Evolutionary conservation across 2,113 vertebrate species (phyloP).

Genomic region (Caretta caretta): DNA sequence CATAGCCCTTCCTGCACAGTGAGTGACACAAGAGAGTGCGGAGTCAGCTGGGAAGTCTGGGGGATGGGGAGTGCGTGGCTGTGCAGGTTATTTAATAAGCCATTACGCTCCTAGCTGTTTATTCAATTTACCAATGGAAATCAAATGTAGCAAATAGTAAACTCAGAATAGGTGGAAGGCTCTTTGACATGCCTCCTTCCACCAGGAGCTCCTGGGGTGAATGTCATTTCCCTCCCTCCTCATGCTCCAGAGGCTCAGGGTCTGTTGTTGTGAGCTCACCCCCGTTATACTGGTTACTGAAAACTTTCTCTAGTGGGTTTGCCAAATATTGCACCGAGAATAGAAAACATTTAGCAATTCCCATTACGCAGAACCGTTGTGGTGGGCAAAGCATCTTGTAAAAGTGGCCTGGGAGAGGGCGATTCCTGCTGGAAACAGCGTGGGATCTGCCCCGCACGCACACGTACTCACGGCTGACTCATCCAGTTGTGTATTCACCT

Average conservation of each 20-base stretch:
- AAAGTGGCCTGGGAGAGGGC: not conserved
- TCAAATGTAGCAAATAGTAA: not conserved
- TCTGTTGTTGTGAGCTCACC: fast-evolving
- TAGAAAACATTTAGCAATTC: not conserved
- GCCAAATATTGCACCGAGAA: not conserved
- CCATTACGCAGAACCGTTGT: not conserved
- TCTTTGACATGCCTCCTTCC: not conserved
- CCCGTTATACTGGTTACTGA: not conserved
- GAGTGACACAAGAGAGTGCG: not conserved
- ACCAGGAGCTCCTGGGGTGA: not conserved
- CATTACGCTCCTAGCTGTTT: not conserved
- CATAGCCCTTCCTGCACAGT: not conserved
- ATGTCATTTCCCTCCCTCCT: not conserved
- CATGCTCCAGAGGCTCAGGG: not conserved
- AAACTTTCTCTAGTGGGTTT: not conserved
- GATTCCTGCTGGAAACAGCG: not conserved
- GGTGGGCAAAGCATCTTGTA: not conserved
- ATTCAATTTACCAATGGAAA: not conserved
- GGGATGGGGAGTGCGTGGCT: fast-evolving
- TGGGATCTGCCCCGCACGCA: not conserved
- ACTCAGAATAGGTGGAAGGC: not conserved
- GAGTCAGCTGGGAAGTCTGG: not conserved
- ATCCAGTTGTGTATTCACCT: not conserved
- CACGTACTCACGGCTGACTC: not conserved
- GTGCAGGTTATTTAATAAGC: not conserved